Percentiles rank a stretch among this genome's conserved stretches.
Conservation (phyloP, 2,888 invertebrate species). For the Caenorhabditis angaria region DNA sequence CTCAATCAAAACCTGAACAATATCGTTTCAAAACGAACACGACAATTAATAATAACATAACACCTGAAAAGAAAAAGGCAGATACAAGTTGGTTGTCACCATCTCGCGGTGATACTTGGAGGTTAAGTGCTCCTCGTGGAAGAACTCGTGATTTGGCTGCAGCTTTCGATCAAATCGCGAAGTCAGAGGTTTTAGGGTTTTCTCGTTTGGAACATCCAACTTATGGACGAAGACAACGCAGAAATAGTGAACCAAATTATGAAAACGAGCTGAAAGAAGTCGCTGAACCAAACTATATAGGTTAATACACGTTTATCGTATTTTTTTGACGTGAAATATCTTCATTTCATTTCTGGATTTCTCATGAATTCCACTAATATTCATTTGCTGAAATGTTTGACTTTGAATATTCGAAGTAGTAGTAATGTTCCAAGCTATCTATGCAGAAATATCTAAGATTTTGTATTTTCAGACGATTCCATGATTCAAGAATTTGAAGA, state of each 20-base stretch:
- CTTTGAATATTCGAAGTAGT: no score
- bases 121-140: constrained; percentile 9
- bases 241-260: constrained; percentile 37
- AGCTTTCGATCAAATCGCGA: constrained; percentile 7
- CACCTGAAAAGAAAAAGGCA: constrained; percentile 30
- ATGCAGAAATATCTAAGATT: no score
- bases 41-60: background rate
- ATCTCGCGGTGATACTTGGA: constrained; percentile 17
- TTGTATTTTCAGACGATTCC: constrained; percentile 33
- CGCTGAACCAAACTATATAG: constrained; percentile 28
- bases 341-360: no score
- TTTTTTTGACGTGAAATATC: background rate
- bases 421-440: no score
- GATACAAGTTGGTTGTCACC: constrained; percentile 41
- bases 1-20: background rate
- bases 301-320: constrained; percentile 1
- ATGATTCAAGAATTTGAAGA: constrained; percentile 32
- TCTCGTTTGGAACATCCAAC: background rate
- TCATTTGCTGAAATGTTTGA: no score
- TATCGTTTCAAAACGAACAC: background rate
- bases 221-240: background rate
- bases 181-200: constrained; percentile 1
- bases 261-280: constrained; percentile 35
- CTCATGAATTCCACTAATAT: no score
- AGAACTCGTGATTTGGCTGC: constrained; percentile 8